phyloP scores from a whole-genome alignment of 2,113 vertebrate genomes.

The Scophthalmus maximus region DNA sequence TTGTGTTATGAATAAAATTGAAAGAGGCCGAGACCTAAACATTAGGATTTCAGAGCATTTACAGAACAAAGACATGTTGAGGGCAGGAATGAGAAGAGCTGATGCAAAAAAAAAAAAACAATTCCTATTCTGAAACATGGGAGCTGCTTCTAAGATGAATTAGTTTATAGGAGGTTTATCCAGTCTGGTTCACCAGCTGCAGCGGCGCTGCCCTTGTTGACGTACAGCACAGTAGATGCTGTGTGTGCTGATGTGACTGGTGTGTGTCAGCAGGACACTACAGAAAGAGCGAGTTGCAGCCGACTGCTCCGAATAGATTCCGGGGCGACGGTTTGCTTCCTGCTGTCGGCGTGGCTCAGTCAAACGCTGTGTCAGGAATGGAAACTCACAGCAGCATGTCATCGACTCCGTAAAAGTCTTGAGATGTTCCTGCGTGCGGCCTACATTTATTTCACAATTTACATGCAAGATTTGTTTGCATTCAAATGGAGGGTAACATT shows the following conservation, averaged over 20 bases:
- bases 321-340: no score
- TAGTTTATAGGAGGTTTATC: no score
- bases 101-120: neutral
- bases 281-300: constrained; percentile 10
- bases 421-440: neutral
- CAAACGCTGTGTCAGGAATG: neutral
- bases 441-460: neutral
- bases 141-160: no score
- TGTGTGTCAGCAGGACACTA: constrained; percentile 33
- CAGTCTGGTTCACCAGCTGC: neutral
- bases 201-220: neutral
- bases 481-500: neutral
- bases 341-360: neutral
- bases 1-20: neutral
- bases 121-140: neutral
- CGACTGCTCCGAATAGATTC: constrained; percentile 9
- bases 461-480: neutral
- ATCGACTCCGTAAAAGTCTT: neutral
- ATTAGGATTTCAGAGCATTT: neutral
- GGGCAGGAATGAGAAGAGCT: no score
- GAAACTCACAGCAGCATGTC: neutral
- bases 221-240: constrained; percentile 14
- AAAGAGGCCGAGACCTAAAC: neutral
- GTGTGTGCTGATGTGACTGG: neutral
- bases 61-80: neutral